Evolutionary conservation across 2,113 vertebrate genomes (phyloP), one percentile per base, ranked within the genome.

Genomic region (Acanthisitta chloris): DNA sequence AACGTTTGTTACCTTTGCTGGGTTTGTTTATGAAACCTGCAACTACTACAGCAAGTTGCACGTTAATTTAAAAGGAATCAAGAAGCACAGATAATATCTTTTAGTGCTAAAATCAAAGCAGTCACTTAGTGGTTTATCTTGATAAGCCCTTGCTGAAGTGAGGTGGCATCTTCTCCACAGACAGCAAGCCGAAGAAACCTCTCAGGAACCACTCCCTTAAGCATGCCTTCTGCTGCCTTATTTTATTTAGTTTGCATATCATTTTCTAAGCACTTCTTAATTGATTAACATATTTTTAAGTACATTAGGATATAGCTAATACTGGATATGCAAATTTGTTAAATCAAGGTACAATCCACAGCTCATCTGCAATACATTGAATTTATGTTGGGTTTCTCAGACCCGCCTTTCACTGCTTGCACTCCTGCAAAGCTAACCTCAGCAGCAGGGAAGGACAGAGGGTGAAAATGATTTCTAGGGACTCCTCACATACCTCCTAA

Each of bases 61-160:
- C 19, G 13, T 86, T 92, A 71, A 88, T 92, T 86, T 71, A 62
- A 92, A 88, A 78, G 80, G 92, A 97, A 93, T 86, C 59, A 86
- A 84, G 91, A 67, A 71, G 52, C 46, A 74, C 14, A 94, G 94
- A 94, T 96, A 91, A 15, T 67, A 96, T 81, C 88, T 79, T 86
- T 93, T 86, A 51, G 59, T 86, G 59, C 55, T 78, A 55, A 93
- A 95, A 92, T 97, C 88, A 96, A 96, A 96, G 95, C 64, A 91
- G 64, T 73, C 65, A 77, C 54, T 91, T 59, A 57, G 36, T 73
- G 42, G 5, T 55, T 81, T 77, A 81, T 93, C 83, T 83, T 88
- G 92, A 88, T 95, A 71, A 83, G 17, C 38, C 51, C 76, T 78
- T 52, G 43, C n/a, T 74, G 57, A 90, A 94, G 62, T 59, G 49